Evolutionary conservation across 2,797 vertebrate genomes (phyloP).

Genomic region (Mormyrus proboscirostris): DNA sequence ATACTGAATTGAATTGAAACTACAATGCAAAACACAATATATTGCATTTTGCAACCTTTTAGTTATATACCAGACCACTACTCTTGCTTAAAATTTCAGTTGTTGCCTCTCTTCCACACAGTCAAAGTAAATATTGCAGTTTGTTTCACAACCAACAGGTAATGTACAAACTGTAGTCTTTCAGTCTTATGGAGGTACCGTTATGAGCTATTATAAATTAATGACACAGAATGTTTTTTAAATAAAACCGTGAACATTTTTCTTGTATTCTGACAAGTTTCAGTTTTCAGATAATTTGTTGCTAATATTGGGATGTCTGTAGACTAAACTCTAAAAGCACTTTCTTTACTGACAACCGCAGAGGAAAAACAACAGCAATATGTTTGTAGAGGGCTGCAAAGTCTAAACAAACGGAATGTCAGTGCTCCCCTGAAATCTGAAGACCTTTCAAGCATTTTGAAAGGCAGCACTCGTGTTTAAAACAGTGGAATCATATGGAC

Average conservation of each 20-base stretch:
- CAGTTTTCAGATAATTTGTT: not conserved
- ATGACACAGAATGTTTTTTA: not conserved
- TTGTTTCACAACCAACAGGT: not conserved
- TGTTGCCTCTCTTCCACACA: not conserved
- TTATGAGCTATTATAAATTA: not conserved
- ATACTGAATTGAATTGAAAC: not conserved
- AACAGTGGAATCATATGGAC: not conserved
- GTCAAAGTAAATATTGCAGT: not conserved
- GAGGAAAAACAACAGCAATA: not conserved
- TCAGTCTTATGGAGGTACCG: not conserved
- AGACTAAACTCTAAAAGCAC: not conserved
- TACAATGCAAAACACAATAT: not conserved
- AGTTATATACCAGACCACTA: not conserved
- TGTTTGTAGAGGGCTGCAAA: not conserved
- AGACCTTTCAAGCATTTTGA: not conserved
- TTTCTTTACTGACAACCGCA: not conserved
- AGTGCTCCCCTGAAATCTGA: not conserved
- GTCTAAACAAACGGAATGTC: not conserved
- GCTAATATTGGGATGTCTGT: not conserved
- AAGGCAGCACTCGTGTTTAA: not conserved
- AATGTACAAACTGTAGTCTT: not conserved
- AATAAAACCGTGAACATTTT: not conserved
- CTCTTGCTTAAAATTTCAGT: not conserved
- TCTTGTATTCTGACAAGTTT: not conserved
- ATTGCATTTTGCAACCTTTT: not conserved